phyloP scores from a whole-genome alignment of 1,140 invertebrate genomes.

The Stegodyphus mimosarum region DNA sequence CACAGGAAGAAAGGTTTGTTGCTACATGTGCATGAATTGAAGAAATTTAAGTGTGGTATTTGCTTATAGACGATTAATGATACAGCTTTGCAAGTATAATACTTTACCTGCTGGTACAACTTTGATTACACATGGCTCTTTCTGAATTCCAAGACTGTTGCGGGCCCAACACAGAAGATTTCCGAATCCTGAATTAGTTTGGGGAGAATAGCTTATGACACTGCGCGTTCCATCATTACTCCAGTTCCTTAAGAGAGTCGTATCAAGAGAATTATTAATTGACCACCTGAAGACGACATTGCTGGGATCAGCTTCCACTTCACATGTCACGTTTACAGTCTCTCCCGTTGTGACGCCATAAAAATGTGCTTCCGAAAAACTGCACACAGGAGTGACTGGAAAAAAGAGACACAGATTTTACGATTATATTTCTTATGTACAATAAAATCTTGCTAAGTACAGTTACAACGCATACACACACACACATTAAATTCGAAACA shows the following conservation, averaged over 20 bases:
- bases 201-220: conserved; percentile 56
- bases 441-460: no score
- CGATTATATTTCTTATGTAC: no score
- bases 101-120: conserved; percentile 44
- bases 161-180: conserved; percentile 62
- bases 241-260: conserved; percentile 72
- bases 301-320: conserved; percentile 87
- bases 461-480: no score
- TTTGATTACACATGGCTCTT: conserved; percentile 57
- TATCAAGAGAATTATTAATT: conserved; percentile 91
- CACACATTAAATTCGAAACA: no score
- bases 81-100: neutral
- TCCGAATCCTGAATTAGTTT: conserved; percentile 49
- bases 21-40: no score
- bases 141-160: conserved; percentile 61
- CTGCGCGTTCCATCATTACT: conserved; percentile 8
- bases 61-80: no score
- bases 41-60: no score
- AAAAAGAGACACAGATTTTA: neutral
- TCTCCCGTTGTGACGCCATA: conserved; percentile 91
- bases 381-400: conserved; percentile 85
- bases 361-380: conserved; percentile 81
- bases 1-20: no score
- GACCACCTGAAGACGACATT: conserved; percentile 85
- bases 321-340: conserved; percentile 84